A percentile compares a stretch with the other conserved stretches of the same genome.
These are phyloP conservation scores for Chloroclysta siterata DNA, from an alignment of 2,888 invertebrate genomes.

Conservation along the genomic window DNA sequence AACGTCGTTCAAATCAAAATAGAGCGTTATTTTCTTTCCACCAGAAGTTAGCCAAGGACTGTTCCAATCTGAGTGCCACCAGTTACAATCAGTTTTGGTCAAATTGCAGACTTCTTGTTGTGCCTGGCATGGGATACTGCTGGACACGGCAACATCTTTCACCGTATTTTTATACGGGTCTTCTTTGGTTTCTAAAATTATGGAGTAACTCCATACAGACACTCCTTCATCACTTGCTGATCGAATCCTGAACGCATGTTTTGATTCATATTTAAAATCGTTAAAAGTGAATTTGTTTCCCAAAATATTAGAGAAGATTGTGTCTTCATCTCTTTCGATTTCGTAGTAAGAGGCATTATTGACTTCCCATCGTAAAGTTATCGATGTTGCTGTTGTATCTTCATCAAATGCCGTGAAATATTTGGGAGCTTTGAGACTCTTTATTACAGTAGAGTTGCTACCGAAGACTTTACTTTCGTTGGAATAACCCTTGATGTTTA, in stretches of 20 bases:
- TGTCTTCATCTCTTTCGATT: conserved; percentile 66
- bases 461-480: conserved; percentile 57
- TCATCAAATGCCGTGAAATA: conserved; percentile 49
- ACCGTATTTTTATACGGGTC: conserved; percentile 57
- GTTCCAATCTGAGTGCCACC: conserved; percentile 63
- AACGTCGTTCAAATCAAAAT: conserved; percentile 55
- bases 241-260: conserved; percentile 66
- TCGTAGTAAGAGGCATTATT: conserved; percentile 60
- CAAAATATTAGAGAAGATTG: conserved; percentile 62
- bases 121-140: conserved; percentile 58
- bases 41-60: conserved; percentile 47
- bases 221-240: conserved; percentile 54
- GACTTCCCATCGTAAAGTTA: conserved; percentile 61
- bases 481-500: conserved; percentile 64
- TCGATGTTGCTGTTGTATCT: conserved; percentile 53
- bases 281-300: conserved; percentile 56
- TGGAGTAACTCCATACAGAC: conserved; percentile 69
- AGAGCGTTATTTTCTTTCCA: conserved; percentile 51
- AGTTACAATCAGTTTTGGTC: conserved; percentile 47
- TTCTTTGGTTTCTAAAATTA: conserved; percentile 54
- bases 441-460: conserved; percentile 42
- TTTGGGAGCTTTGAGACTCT: conserved; percentile 49
- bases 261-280: conserved; percentile 54
- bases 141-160: conserved; percentile 54
- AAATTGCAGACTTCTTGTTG: conserved; percentile 55